These are phyloP conservation scores for Seira ritae DNA, from an alignment of 2,888 invertebrate genomes.

Conservation along the genomic window DNA sequence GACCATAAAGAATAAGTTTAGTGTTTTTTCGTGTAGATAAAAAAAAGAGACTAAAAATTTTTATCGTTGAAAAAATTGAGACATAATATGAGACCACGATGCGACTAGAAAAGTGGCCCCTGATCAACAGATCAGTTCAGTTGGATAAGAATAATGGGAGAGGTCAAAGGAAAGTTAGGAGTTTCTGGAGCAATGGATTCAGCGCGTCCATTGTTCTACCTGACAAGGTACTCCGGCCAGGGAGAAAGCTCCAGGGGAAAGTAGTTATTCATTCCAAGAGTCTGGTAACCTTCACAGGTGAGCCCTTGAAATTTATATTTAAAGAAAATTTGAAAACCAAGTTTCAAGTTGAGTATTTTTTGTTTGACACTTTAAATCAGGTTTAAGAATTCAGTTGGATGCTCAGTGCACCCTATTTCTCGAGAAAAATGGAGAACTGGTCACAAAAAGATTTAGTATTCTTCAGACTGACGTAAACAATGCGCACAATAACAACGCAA, in stretches of 20 bases:
- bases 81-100: slow-evolving; percentile 28
- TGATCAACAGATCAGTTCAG: slow-evolving; percentile 45
- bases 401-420: slow-evolving; percentile 54
- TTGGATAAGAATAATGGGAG: slow-evolving; percentile 32
- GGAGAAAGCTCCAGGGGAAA: slow-evolving; percentile 52
- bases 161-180: slow-evolving; percentile 44
- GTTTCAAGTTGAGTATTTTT: neutral
- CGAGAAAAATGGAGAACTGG: slow-evolving; percentile 50
- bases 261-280: slow-evolving; percentile 52
- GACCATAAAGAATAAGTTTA: no score
- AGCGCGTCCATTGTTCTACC: slow-evolving; percentile 45
- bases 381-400: slow-evolving; percentile 49
- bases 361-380: neutral
- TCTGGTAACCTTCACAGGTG: slow-evolving; percentile 49
- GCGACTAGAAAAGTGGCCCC: slow-evolving; percentile 56
- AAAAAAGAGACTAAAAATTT: no score
- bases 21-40: no score
- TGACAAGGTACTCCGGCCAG: slow-evolving; percentile 49
- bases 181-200: slow-evolving; percentile 60
- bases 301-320: neutral
- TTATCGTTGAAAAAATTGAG: no score
- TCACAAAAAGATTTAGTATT: slow-evolving; percentile 50
- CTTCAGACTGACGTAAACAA: slow-evolving; percentile 34
- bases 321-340: no score
- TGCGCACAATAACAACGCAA: slow-evolving; percentile 31